Conservation (phyloP, 1,140 invertebrate genomes). For the Eulimnadia texana region DNA sequence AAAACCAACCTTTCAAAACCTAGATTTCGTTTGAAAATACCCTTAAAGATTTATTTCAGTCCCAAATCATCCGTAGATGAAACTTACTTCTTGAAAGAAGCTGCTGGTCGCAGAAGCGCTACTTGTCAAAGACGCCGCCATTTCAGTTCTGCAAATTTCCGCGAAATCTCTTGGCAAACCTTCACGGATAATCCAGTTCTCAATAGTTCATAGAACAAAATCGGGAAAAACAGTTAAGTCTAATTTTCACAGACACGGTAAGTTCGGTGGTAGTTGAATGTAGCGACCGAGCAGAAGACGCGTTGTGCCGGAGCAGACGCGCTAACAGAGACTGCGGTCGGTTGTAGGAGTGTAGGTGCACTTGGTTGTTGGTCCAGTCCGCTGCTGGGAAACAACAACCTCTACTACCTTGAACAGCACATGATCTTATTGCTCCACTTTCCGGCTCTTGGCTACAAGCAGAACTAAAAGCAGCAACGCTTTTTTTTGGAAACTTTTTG, state of each 20-base stretch:
- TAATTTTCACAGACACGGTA: too few relatives aligned
- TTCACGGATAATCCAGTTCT: too few relatives aligned
- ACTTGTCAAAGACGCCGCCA: not conserved
- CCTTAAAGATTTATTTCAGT: too few relatives aligned
- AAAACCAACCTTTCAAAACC: not conserved
- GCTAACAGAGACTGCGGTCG: not conserved
- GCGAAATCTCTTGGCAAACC: too few relatives aligned
- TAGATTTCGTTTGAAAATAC: too few relatives aligned
- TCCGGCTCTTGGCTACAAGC: not conserved
- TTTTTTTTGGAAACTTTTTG: too few relatives aligned
- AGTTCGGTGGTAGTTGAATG: too few relatives aligned
- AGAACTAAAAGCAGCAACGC: not conserved
- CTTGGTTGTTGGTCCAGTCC: not conserved
- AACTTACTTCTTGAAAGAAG: not conserved
- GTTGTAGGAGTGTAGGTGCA: not conserved
- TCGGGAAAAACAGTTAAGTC: too few relatives aligned
- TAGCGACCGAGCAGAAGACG: too few relatives aligned
- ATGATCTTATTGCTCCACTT: not conserved
- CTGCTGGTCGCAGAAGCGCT: too few relatives aligned
- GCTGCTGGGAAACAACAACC: not conserved
- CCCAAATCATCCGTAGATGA: too few relatives aligned
- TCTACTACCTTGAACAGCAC: not conserved
- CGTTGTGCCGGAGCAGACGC: not conserved
- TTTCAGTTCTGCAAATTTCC: not conserved
- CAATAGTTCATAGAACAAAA: too few relatives aligned